Base-by-base conservation (phyloP, 1,140 invertebrate species). In the Ips typographus region DNA sequence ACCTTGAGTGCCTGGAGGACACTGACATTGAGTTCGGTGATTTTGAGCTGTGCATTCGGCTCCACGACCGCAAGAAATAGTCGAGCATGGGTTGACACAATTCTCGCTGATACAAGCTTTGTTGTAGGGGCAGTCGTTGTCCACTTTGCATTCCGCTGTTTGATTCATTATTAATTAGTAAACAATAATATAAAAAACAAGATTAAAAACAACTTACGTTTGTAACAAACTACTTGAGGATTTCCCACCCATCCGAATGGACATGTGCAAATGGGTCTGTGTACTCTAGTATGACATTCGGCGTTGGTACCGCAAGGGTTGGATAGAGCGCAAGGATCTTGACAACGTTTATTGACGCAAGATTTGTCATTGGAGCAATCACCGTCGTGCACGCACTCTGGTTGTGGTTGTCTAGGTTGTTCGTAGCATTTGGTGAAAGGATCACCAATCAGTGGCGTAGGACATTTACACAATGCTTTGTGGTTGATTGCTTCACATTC, bases 121-220 rank as follows among this genome's bases (percentile, higher is more conserved):
- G 75, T 95, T 92, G 74, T 90, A 91, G 1, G 93, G 91, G 84
- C 94, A 96, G 56, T 96, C 91, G 8, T 86, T 82, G 77, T 96
- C 90, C 2, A 83, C 80, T 73, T 87, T 89, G 82, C 94, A 96
- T 82, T 94, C 92, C 38, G 92, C 93, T 94, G 77, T 22, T 22
- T 22, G 22, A 22, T 22, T 22, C 22, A 22, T 22, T 22, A 22
- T 22, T 22, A 51, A 71, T 44, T 51, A 40, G 53, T 44, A 58
- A 59, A 22, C 22, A 22, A 40, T 40, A 2, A 1, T 40, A 42
- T 40, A 2, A 59, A 41, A 53, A 59, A 63, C 55, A 57, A 22
- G 22, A 22, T 22, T 22, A 22, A 22, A 22, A 22, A 22, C 3
- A 8, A 86, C 88, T 87, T 87, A 94, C 93, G 91, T 86, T 90